These are phyloP conservation scores for Coregonus clupeaformis DNA, from an alignment of 2,113 vertebrate genomes.

Conservation along the genomic window DNA sequence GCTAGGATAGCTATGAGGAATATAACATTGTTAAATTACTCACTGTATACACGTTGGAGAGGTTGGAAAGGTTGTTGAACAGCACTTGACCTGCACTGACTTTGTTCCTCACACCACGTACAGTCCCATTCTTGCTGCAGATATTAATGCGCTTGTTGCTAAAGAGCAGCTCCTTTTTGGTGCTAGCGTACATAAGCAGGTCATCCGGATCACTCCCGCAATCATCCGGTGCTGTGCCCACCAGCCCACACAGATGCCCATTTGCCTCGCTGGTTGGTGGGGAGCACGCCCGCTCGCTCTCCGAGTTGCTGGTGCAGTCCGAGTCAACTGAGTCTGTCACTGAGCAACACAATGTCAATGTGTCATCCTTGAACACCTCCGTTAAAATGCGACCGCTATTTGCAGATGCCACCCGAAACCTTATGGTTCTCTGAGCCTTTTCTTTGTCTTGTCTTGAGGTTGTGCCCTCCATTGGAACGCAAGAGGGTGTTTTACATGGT, in stretches of 20 bases:
- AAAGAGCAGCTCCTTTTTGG: constrained; percentile 81
- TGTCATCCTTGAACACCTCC: constrained; percentile 89
- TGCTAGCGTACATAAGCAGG: constrained; percentile 85
- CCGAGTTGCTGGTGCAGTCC: constrained; percentile 78
- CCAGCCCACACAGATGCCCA: constrained; percentile 78
- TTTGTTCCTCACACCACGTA: constrained; percentile 96
- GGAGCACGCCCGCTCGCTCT: constrained; percentile 73
- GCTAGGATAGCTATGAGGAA: not conserved
- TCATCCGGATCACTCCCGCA: constrained; percentile 81
- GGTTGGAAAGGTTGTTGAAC: constrained; percentile 90
- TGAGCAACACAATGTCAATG: constrained; percentile 55
- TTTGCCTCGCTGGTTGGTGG: constrained; percentile 77
- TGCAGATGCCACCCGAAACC: constrained; percentile 91
- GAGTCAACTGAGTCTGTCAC: constrained; percentile 80
- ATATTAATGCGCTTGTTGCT: constrained; percentile 90
- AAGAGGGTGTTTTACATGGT: constrained; percentile 71
- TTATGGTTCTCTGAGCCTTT: constrained; percentile 77
- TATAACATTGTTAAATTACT: constrained; percentile 52
- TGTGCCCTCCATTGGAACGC: constrained; percentile 68
- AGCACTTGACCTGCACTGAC: constrained; percentile 96
- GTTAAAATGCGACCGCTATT: constrained; percentile 89
- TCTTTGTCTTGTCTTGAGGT: constrained; percentile 66
- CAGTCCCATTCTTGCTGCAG: constrained; percentile 96
- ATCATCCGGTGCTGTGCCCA: constrained; percentile 67
- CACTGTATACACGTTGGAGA: constrained; percentile 88